phyloP scores from a whole-genome alignment of 37 sponge, comb jelly and placozoan species.

The Halichondria panicea region DNA sequence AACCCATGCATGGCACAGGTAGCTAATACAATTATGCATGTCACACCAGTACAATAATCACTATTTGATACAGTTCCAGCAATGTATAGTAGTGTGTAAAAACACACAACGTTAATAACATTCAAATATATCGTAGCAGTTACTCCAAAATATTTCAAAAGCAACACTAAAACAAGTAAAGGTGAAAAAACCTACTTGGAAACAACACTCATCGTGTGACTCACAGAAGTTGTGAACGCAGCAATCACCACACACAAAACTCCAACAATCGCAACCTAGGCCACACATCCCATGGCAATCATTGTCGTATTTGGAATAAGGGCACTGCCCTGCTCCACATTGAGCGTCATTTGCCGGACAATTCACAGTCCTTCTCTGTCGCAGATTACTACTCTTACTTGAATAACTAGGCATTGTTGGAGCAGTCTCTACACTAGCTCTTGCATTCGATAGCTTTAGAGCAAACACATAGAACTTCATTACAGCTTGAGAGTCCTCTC shows the following conservation, averaged over 20 bases:
- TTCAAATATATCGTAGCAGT: too few species aligned
- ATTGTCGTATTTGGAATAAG: background rate
- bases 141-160: too few species aligned
- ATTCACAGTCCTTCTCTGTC: too few species aligned
- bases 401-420: background rate
- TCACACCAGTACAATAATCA: too few species aligned
- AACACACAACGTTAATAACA: too few species aligned
- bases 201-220: background rate
- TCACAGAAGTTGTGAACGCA: background rate
- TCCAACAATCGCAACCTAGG: constrained; percentile 2
- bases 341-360: too few species aligned
- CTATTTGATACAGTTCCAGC: too few species aligned
- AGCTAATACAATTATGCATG: too few species aligned
- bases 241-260: constrained; percentile 6
- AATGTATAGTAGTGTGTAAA: too few species aligned
- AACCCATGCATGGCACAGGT: too few species aligned
- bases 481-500: background rate
- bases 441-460: background rate
- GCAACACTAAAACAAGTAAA: too few species aligned
- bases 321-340: background rate
- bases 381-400: too few species aligned
- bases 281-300: constrained; percentile 1
- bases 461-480: background rate
- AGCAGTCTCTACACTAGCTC: background rate
- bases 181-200: background rate